These are phyloP conservation scores for Diploscapter pachys DNA, from an alignment of 1,140 invertebrate species.

Conservation along the genomic window DNA sequence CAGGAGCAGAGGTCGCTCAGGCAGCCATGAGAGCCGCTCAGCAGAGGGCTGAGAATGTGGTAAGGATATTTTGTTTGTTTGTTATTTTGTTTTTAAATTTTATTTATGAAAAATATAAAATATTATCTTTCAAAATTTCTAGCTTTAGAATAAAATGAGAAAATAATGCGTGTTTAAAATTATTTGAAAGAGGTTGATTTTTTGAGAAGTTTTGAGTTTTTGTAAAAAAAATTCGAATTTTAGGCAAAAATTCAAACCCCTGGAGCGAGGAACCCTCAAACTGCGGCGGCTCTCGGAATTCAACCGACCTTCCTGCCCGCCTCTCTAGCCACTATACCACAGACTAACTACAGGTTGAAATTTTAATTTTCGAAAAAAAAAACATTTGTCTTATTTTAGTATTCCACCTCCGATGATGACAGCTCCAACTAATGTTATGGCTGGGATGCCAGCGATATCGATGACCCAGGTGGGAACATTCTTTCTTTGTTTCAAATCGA, in stretches of 20 bases:
- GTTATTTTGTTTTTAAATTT: too few species aligned
- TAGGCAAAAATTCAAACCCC: too few species aligned
- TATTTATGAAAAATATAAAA: too few species aligned
- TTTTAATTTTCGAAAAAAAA: too few species aligned
- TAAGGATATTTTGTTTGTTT: too few species aligned
- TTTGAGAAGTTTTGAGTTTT: conserved; percentile 9
- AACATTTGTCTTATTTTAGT: background rate
- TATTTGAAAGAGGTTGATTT: background rate
- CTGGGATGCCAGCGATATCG: too few species aligned
- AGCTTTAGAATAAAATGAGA: background rate
- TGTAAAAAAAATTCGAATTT: background rate
- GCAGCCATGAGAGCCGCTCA: conserved; percentile 19
- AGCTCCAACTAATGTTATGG: background rate
- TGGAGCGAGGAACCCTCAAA: too few species aligned
- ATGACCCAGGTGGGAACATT: too few species aligned
- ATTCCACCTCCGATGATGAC: conserved; percentile 13
- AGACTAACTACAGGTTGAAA: too few species aligned
- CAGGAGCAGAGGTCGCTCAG: conserved; percentile 22
- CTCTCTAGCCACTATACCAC: too few species aligned
- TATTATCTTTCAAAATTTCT: conserved; percentile 9
- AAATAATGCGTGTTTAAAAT: background rate
- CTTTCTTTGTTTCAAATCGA: too few species aligned
- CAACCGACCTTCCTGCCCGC: background rate
- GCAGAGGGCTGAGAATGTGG: background rate
- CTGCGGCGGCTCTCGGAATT: background rate